Evolutionary conservation across 53 echinoderm and acorn worm genomes (phyloP).

Genomic region (Patiria pectinifera): DNA sequence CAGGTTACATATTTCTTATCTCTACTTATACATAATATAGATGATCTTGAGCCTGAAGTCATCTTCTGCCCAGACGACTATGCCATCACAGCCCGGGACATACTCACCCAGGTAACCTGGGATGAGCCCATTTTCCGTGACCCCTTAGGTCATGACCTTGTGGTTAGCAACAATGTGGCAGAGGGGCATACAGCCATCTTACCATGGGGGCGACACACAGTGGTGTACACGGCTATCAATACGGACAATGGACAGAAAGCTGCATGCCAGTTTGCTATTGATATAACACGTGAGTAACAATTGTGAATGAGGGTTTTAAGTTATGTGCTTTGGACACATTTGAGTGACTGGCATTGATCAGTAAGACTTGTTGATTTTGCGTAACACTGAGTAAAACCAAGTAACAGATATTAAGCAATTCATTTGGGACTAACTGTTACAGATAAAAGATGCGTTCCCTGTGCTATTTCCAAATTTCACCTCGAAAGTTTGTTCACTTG

Average conservation of each 20-base stretch:
- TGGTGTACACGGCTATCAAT: constrained; percentile 70
- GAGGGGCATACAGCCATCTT: constrained; percentile 47
- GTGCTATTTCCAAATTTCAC: too few species aligned
- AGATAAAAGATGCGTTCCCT: too few species aligned
- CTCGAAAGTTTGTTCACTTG: too few species aligned
- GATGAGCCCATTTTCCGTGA: constrained; percentile 73
- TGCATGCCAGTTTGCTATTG: constrained; percentile 63
- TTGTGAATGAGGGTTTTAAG: not conserved
- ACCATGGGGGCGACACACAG: constrained; percentile 46
- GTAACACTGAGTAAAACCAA: too few species aligned
- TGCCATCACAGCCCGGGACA: constrained; percentile 30
- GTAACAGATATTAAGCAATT: too few species aligned
- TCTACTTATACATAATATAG: constrained; percentile 7
- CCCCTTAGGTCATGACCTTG: constrained; percentile 68
- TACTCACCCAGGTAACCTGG: constrained; percentile 66
- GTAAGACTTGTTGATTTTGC: too few species aligned
- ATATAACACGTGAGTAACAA: constrained; percentile 59
- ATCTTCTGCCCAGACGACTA: constrained; percentile 66
- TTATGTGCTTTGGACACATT: not conserved
- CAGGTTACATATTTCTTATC: not conserved
- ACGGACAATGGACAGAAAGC: constrained; percentile 63
- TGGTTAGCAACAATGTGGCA: constrained; percentile 67
- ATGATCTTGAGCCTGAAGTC: constrained; percentile 62
- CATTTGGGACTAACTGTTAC: too few species aligned
- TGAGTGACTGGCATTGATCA: not conserved